A percentile compares a stretch with the other conserved stretches of the same genome.
phyloP scores from a whole-genome alignment of 92 coral and sea anemone species.

The Phenganax stokvisi region DNA sequence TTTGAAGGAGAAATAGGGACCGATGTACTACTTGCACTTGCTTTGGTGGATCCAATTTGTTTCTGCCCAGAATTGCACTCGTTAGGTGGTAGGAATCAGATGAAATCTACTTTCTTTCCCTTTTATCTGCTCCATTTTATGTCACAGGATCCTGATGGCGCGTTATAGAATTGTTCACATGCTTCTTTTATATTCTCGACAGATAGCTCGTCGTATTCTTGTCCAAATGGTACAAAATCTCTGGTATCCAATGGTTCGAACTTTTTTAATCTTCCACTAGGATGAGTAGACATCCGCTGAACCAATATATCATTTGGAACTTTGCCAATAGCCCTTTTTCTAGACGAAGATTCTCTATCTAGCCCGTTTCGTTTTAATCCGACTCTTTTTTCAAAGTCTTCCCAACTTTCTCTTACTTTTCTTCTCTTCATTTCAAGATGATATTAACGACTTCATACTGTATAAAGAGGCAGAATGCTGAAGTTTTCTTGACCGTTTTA shows the following conservation, averaged over 20 bases:
- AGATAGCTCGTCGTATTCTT: slow-evolving; percentile 32
- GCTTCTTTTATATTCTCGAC: slow-evolving; percentile 44
- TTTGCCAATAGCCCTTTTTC: slow-evolving; percentile 37
- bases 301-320: slow-evolving; percentile 47
- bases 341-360: neutral
- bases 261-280: slow-evolving; percentile 28
- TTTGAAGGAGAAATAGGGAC: slow-evolving; percentile 12
- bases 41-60: too few species aligned
- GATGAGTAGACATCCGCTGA: slow-evolving; percentile 52
- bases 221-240: slow-evolving; percentile 42
- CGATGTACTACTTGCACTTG: neutral
- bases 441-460: too few species aligned
- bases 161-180: slow-evolving; percentile 33
- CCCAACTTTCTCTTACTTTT: slow-evolving; percentile 54
- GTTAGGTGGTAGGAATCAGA: slow-evolving; percentile 30
- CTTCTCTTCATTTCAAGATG: slow-evolving; percentile 45
- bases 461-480: too few species aligned
- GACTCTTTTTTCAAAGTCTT: slow-evolving; percentile 56
- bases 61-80: neutral
- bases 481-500: too few species aligned
- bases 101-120: slow-evolving; percentile 39
- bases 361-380: slow-evolving; percentile 53
- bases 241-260: slow-evolving; percentile 40
- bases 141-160: slow-evolving; percentile 38
- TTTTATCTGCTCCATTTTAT: slow-evolving; percentile 39